Conservation (phyloP, 2,113 vertebrate species). For the Baryphthengus martii region DNA sequence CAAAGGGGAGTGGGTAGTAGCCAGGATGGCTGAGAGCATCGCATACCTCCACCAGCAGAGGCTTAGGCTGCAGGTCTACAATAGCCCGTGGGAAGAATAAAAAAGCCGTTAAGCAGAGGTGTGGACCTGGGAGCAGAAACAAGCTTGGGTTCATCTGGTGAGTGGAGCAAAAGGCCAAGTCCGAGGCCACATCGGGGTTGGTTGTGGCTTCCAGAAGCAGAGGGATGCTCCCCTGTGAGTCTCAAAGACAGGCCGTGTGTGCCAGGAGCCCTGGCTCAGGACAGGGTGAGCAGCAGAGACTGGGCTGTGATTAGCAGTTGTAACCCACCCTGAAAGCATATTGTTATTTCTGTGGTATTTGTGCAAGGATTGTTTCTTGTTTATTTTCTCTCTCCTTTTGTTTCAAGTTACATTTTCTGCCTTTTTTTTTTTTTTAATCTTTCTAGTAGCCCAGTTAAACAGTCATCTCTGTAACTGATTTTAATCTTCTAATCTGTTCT, state of each 20-base stretch:
- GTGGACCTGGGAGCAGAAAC: slow-evolving; percentile 34
- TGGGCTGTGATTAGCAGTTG: background rate
- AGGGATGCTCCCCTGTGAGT: background rate
- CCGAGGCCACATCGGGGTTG: background rate
- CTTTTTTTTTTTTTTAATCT: background rate
- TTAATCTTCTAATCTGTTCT: background rate
- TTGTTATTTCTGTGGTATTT: background rate
- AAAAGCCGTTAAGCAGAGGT: slow-evolving; percentile 31
- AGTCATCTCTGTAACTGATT: background rate
- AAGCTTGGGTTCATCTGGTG: background rate
- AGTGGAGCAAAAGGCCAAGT: background rate
- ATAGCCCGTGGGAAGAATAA: slow-evolving; percentile 34
- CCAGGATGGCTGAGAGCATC: background rate
- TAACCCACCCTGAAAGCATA: background rate
- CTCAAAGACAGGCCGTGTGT: background rate
- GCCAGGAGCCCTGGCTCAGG: background rate
- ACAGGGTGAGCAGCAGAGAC: background rate
- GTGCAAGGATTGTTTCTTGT: background rate
- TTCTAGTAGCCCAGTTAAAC: background rate
- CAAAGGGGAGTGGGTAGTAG: slow-evolving; percentile 8
- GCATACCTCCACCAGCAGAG: background rate
- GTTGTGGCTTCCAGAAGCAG: background rate
- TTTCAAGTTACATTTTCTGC: background rate
- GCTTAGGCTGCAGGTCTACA: slow-evolving; percentile 26
- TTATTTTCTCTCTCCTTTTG: background rate